A percentile compares a stretch with the other conserved stretches of the same genome.
Evolutionary conservation across 2,888 invertebrate genomes (phyloP).

Genomic region (Abrostola triplasia): DNA sequence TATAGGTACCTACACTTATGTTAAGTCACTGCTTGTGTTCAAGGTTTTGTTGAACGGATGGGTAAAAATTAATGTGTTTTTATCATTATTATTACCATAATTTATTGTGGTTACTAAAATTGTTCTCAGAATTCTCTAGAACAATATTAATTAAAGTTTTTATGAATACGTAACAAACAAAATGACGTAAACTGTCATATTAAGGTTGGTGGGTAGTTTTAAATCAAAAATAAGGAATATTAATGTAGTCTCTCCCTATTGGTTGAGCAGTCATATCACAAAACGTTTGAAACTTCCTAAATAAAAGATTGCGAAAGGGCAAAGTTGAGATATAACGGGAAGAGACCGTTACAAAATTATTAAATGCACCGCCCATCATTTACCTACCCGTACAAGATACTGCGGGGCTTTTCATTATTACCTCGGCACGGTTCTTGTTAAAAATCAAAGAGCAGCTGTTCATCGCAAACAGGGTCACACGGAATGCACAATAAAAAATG

Average conservation of each 20-base stretch:
- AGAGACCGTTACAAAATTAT: conserved; percentile 57
- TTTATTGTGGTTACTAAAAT: conserved; percentile 17
- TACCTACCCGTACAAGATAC: conserved; percentile 61
- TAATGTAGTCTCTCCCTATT: not conserved
- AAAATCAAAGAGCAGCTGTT: conserved; percentile 74
- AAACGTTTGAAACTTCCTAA: conserved; percentile 27
- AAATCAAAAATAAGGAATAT: not conserved
- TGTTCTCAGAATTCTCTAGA: conserved; percentile 7
- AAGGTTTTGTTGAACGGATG: conserved; percentile 53
- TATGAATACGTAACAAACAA: conserved; percentile 27
- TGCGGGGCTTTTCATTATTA: conserved; percentile 41
- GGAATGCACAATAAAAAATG: conserved; percentile 66
- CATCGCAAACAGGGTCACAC: conserved; percentile 66
- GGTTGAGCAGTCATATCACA: conserved; percentile 11
- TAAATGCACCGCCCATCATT: conserved; percentile 61
- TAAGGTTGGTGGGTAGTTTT: conserved; percentile 23
- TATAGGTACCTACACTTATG: conserved; percentile 39
- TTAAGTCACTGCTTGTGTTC: conserved; percentile 50
- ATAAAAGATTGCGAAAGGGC: conserved; percentile 37
- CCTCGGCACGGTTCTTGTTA: conserved; percentile 58
- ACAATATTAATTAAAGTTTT: conserved; percentile 24
- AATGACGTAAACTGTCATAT: conserved; percentile 22
- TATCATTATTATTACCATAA: conserved; percentile 26
- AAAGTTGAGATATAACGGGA: conserved; percentile 41
- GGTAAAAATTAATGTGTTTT: conserved; percentile 41